A percentile compares a stretch with the other conserved stretches of the same genome.
These are phyloP conservation scores for Aphidius ervi DNA, from an alignment of 1,140 invertebrate genomes.

Conservation along the genomic window DNA sequence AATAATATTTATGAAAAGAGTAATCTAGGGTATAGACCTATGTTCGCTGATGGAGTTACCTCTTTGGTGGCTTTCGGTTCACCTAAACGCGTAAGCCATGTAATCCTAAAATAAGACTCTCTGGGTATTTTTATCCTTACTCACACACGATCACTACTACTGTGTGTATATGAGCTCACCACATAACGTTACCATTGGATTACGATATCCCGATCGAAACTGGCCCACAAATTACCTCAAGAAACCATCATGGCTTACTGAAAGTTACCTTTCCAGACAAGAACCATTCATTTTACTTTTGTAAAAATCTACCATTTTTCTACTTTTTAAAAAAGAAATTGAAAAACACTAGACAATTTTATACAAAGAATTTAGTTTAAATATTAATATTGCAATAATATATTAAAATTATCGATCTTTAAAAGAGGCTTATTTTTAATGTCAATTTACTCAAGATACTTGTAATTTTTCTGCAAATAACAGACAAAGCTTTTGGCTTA, in stretches of 20 bases:
- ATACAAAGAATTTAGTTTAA: too few species aligned
- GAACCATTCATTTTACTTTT: background rate
- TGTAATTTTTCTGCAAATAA: too few species aligned
- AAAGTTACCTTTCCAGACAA: conserved; percentile 32
- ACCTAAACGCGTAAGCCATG: conserved; percentile 35
- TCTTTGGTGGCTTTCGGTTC: conserved; percentile 34
- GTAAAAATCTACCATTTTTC: conserved; percentile 4
- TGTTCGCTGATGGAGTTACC: conserved; percentile 22
- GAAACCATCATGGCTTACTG: conserved; percentile 43
- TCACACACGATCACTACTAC: conserved; percentile 20
- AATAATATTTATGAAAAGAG: conserved; percentile 29
- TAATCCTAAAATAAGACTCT: conserved; percentile 46
- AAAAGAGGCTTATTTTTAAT: too few species aligned
- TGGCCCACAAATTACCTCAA: conserved; percentile 48
- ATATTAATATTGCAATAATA: too few species aligned
- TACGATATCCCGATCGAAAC: conserved; percentile 41
- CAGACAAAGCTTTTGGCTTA: too few species aligned
- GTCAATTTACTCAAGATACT: too few species aligned
- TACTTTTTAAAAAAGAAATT: background rate
- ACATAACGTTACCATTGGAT: conserved; percentile 42
- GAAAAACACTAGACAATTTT: background rate
- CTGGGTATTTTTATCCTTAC: conserved; percentile 2
- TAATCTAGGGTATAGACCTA: conserved; percentile 22
- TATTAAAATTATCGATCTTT: too few species aligned
- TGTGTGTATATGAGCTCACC: conserved; percentile 21